Percentiles rank a stretch among this genome's conserved stretches.
These are phyloP conservation scores for Cydia fagiglandana DNA, from an alignment of 1,140 invertebrate species.

Conservation along the genomic window DNA sequence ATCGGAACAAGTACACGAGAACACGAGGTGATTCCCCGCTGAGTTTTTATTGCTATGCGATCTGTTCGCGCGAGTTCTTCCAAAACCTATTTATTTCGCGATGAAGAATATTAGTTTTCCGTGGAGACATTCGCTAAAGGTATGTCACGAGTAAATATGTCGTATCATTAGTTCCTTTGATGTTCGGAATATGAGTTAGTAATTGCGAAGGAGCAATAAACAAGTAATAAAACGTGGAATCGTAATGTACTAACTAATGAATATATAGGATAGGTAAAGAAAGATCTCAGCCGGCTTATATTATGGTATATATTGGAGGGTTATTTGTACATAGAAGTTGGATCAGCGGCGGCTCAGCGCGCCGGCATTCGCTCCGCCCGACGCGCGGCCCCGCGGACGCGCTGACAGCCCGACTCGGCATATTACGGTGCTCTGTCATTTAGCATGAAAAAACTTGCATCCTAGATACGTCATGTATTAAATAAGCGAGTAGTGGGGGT, in stretches of 20 bases:
- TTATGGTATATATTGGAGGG: neutral
- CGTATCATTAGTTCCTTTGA: neutral
- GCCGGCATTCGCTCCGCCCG: neutral
- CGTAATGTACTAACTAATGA: neutral
- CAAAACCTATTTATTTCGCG: constrained; percentile 19
- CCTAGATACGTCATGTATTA: constrained; percentile 76
- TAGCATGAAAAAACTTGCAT: constrained; percentile 75
- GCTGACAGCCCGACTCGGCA: constrained; percentile 54
- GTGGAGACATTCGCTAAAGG: neutral
- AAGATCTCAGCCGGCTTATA: neutral
- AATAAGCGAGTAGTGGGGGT: constrained; percentile 74
- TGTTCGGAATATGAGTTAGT: neutral
- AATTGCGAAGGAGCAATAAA: neutral
- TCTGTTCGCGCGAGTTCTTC: constrained; percentile 8
- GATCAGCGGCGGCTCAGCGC: neutral
- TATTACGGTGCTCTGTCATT: constrained; percentile 72
- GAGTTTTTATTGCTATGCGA: constrained; percentile 25
- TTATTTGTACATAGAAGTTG: neutral
- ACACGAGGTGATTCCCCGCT: constrained; percentile 22
- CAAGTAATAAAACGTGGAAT: neutral
- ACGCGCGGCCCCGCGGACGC: constrained; percentile 38
- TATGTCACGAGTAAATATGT: neutral
- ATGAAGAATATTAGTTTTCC: constrained; percentile 19
- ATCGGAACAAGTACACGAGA: neutral
- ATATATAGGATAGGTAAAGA: neutral